These are phyloP conservation scores for Limnephilus marmoratus DNA, from an alignment of 2,888 invertebrate species.

Conservation along the genomic window DNA sequence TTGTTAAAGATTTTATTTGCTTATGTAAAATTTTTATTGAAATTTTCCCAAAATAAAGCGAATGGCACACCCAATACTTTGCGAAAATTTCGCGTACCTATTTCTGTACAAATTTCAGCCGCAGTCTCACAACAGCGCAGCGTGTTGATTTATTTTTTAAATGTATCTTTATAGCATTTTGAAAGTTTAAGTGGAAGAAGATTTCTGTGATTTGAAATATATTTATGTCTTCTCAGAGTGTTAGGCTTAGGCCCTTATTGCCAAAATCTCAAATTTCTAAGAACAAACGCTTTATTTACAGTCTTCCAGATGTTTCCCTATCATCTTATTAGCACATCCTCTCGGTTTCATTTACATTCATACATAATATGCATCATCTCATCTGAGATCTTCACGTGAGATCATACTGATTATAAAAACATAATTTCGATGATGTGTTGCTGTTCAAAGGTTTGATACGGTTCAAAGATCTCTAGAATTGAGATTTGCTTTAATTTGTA, in stretches of 20 bases:
- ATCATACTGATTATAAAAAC: too few species aligned
- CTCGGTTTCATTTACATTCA: too few species aligned
- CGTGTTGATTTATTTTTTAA: conserved; percentile 46
- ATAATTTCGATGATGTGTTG: too few species aligned
- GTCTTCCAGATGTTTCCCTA: too few species aligned
- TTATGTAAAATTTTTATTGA: too few species aligned
- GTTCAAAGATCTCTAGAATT: too few species aligned
- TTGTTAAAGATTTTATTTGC: too few species aligned
- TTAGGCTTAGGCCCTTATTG: neutral
- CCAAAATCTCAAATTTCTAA: neutral
- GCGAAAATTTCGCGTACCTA: conserved; percentile 5
- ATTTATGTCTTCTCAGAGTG: neutral
- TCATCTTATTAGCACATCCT: too few species aligned
- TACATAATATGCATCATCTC: too few species aligned
- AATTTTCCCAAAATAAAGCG: neutral
- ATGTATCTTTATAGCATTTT: conserved; percentile 51
- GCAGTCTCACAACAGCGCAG: neutral
- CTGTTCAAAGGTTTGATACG: too few species aligned
- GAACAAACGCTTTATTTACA: neutral
- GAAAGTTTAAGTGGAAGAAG: conserved; percentile 48
- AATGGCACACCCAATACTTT: neutral
- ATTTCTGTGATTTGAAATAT: conserved; percentile 28
- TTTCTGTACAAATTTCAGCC: conserved; percentile 36
- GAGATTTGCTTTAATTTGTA: too few species aligned
- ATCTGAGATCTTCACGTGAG: too few species aligned